Evolutionary conservation across 1,140 invertebrate species (phyloP), one percentile per base, ranked within the genome.

Genomic region (Heterodera carotae): DNA sequence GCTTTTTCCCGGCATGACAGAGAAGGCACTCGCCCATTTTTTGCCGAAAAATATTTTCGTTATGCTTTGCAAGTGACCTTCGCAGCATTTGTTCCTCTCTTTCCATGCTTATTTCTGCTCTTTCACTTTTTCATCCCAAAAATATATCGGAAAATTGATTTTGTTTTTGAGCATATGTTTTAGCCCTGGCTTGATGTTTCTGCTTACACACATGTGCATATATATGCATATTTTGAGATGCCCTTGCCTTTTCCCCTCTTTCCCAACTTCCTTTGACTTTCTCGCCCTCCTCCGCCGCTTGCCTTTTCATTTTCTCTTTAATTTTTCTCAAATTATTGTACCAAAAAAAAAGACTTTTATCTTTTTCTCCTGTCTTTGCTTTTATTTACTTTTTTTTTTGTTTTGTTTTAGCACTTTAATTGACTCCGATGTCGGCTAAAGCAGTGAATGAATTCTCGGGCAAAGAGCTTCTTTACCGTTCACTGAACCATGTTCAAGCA

Each of bases 391-490:
- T 39, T 71, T 33, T 36, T 39, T 34, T 71, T 7, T 22, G 31
- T 71, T 71, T 33, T 36, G 25, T 8, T 60, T 71, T 71, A 25
- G n/a, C 29, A 66, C 29, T 31, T 66, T 66, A 29, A 34, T 66
- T 66, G 27, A 31, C 33, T 31, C 62, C 62, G 43, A 99, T 99
- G 97, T 96, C 96, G 79, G 96, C 97, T 25, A 98, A 98, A 91
- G 96, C 96, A 70, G 96, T 99, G 83, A 92, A 93, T 85, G 97
- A 99, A 90, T 94, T 93, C 60, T 94, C 94, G 67, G 97, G 96
- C 66, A 99, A 99, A 89, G 92, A 93, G 85, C 90, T 98, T 12
- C 92, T 99, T 60, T 97, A 96, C 88, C 92, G 92, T 75, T 92
- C 93, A 88, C 91, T 98, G 78, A 89, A 91, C 22, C 75, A 88